Evolutionary conservation across 2,888 invertebrate species (phyloP), one percentile per base, ranked within the genome.

Genomic region (Oasisia sp.): DNA sequence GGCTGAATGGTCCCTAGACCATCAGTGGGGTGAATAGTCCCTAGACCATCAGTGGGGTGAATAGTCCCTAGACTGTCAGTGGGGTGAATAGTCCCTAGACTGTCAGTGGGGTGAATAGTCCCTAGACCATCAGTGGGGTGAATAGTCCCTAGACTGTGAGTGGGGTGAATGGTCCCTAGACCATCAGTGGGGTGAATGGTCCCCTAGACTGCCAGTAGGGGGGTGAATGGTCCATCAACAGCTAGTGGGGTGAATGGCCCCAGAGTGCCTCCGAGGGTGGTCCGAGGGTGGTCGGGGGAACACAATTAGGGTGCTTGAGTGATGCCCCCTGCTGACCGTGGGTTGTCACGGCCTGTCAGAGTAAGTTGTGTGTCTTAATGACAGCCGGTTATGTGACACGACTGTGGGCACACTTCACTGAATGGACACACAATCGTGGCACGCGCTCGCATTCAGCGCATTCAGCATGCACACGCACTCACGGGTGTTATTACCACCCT

Each of bases 381-480:
- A 74, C 74, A 27, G 74, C 74, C 7, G 27, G n/a, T 27, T 27
- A 74, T 74, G 74, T 19, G 27, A 74, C n/a, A n/a, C 74, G 27
- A 74, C 27, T 7, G 74, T 7, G 3, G 74, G 74, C 74, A 74
- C 74, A 74, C 74, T 74, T 74, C 27, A 4, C 74, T 74, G 74
- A 74, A 74, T 74, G 27, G 74, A 74, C 74, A 27, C n/a, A 74
- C 74, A 74, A 74, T 74, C 27, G n/a, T 27, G 74, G 74, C 74
- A 74, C 74, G 74, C 74, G 74, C n/a, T 74, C 27, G 74, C 74
- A 74, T 74, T 74, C 74, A 74, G 27, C 27, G 74, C 74, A 74
- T 74, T 74, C 74, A 74, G 74, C 74, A n/a, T 74, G 74, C 74
- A 74, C 74, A 74, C 74, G n/a, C 74, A n/a, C 74, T 27, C 74